Percentiles rank a stretch among this genome's conserved stretches.
Evolutionary conservation across 2,113 vertebrate genomes (phyloP).

Genomic region (Maccullochella peelii): DNA sequence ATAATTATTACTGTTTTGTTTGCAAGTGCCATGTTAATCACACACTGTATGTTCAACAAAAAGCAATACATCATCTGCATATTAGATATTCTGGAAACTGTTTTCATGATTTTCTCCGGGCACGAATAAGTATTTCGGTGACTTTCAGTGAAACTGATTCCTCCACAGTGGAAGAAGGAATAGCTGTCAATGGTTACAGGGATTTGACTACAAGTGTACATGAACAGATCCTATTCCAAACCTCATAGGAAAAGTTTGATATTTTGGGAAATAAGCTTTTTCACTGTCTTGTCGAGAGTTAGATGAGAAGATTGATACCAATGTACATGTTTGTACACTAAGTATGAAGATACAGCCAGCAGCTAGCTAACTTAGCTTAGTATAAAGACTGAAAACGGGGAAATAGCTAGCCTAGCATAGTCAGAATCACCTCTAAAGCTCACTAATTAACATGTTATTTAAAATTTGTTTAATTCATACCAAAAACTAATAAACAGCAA

Average conservation of each 20-base stretch:
- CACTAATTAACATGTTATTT: background rate
- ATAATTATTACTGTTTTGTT: background rate
- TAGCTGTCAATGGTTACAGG: background rate
- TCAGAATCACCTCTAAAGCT: background rate
- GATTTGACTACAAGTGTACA: background rate
- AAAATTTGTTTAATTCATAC: background rate
- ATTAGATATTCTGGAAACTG: background rate
- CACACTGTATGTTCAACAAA: background rate
- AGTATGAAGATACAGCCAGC: too few relatives aligned
- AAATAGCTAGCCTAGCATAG: background rate
- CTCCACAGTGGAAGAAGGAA: background rate
- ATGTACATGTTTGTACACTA: too few relatives aligned
- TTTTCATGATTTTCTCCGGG: background rate
- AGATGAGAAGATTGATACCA: background rate
- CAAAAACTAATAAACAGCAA: background rate
- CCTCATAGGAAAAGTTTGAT: background rate
- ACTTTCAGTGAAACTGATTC: background rate
- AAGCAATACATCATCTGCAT: constrained; percentile 8
- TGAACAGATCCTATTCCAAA: background rate
- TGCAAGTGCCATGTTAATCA: background rate
- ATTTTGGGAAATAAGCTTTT: background rate
- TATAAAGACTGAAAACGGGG: background rate
- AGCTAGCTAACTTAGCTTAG: too few relatives aligned
- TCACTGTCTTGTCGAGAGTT: background rate
- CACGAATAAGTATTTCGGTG: background rate